Evolutionary conservation across 2,888 invertebrate species (phyloP), one percentile per base, ranked within the genome.

Genomic region (Sinohyriopsis cumingii): DNA sequence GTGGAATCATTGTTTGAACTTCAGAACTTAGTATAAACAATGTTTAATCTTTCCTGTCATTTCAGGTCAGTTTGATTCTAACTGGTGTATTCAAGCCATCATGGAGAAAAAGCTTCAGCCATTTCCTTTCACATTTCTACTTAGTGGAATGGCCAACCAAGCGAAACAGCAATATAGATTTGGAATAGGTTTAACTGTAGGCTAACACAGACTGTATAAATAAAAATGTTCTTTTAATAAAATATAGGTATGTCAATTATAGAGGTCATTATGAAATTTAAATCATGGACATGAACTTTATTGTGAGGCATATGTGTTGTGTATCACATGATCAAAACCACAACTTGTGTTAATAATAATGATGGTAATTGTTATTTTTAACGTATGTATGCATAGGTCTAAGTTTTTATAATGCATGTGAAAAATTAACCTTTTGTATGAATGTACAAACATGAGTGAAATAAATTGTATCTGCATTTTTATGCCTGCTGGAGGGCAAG

Each of bases 131-230:
- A 95, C 96, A 15, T 95, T 99, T 86, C 95, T 96, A 7, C 92
- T 99, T 59, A 97, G 97, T 82, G 98, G 96, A 69, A 93, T 95
- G 91, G 93, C 97, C 85, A 98, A 97, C 92, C 98, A 98, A 89
- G 93, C 93, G 74, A 98, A 98, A 90, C 94, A 94, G 89, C 95
- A 95, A 88, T 97, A 96, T 91, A 94, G 95, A 91, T 94, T 98
- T 85, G 98, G 98, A 80, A 94, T 97, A 87, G 98, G 98, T 73
- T 93, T 99, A 84, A 95, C 98, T 89, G 95, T 98, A 86, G 98
- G 98, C 66, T 91, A 79, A 79, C 57, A 65, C 12, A 45, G 45
- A n/a, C 15, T 55, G 24, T 18, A n/a, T 19, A 24, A 19, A 28
- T n/a, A 45, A 64, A 24, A 53, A 25, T 55, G 56, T n/a, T 9